Percentiles rank a stretch among this genome's conserved stretches.
Conservation (phyloP, 2,888 invertebrate genomes). For the Aethes cnicana region DNA sequence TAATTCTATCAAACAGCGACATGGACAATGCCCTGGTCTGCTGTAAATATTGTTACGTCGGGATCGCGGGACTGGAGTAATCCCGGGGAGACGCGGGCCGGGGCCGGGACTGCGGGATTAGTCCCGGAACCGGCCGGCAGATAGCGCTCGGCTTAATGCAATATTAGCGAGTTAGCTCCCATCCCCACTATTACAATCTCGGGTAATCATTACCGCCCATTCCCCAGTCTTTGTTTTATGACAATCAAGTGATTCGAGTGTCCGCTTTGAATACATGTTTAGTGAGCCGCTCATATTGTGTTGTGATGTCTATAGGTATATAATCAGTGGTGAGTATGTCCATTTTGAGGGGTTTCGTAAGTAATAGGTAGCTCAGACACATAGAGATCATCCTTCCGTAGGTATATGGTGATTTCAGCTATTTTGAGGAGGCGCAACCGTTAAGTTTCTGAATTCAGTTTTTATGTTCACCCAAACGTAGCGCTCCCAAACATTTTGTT, state of each 20-base stretch:
- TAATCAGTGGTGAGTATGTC: too few species aligned
- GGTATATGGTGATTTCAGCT: too few species aligned
- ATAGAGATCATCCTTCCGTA: too few species aligned
- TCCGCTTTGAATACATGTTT: background rate
- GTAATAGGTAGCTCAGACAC: too few species aligned
- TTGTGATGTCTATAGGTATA: too few species aligned
- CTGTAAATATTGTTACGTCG: conserved; percentile 44
- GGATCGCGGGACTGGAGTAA: conserved; percentile 54
- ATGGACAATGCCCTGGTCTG: conserved; percentile 26
- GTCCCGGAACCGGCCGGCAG: conserved; percentile 44
- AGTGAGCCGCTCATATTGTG: background rate
- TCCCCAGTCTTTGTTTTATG: conserved; percentile 26
- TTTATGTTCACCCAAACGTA: too few species aligned
- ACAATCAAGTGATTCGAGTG: conserved; percentile 17
- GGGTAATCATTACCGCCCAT: conserved; percentile 39
- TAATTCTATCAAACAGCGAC: conserved; percentile 26
- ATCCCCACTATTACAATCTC: conserved; percentile 32
- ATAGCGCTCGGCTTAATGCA: conserved; percentile 60
- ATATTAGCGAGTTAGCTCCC: conserved; percentile 58
- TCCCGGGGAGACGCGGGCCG: conserved; percentile 50
- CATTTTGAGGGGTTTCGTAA: too few species aligned
- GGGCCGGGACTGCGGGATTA: conserved; percentile 49
- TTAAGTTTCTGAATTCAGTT: too few species aligned
- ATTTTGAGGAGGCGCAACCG: too few species aligned
- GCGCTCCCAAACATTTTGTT: too few species aligned